A percentile compares a stretch with the other conserved stretches of the same genome.
Evolutionary conservation across 2,888 invertebrate genomes (phyloP).

Genomic region (Drosophila pullipes): DNA sequence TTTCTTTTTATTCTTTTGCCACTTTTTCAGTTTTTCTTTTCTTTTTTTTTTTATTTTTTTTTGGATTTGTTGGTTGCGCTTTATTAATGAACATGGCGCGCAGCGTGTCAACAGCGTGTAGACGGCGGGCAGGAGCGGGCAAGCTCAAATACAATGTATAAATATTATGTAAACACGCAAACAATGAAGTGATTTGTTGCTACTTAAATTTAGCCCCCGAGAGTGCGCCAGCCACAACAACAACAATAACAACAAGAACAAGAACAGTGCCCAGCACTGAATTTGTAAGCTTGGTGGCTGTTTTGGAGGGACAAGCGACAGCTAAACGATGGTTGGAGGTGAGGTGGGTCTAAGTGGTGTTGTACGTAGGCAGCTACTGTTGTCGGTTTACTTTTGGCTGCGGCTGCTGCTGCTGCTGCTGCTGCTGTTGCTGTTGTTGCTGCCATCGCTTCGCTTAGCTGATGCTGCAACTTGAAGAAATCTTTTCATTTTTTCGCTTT

Average conservation of each 20-base stretch:
- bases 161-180: constrained; percentile 81
- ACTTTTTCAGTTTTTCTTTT: neutral
- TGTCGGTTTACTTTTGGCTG: constrained; percentile 43
- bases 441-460: constrained; percentile 34
- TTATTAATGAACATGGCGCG: constrained; percentile 73
- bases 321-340: neutral
- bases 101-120: constrained; percentile 63
- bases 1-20: constrained; percentile 9
- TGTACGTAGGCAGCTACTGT: neutral
- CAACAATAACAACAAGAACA: constrained; percentile 1
- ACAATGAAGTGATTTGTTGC: constrained; percentile 82
- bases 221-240: constrained; percentile 46
- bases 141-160: constrained; percentile 67
- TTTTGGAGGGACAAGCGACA: no score
- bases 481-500: constrained; percentile 36
- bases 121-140: neutral
- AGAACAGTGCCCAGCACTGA: constrained; percentile 7
- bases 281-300: constrained; percentile 4
- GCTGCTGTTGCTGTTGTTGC: constrained; percentile 16
- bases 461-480: constrained; percentile 65
- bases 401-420: constrained; percentile 14
- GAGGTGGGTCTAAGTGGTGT: constrained; percentile 1
- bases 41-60: constrained; percentile 11
- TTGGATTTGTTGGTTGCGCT: constrained; percentile 53
- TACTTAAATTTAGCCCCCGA: constrained; percentile 76